A percentile compares a stretch with the other conserved stretches of the same genome.
Conservation (phyloP, 2,888 invertebrate genomes). For the Eupithecia dodoneata region DNA sequence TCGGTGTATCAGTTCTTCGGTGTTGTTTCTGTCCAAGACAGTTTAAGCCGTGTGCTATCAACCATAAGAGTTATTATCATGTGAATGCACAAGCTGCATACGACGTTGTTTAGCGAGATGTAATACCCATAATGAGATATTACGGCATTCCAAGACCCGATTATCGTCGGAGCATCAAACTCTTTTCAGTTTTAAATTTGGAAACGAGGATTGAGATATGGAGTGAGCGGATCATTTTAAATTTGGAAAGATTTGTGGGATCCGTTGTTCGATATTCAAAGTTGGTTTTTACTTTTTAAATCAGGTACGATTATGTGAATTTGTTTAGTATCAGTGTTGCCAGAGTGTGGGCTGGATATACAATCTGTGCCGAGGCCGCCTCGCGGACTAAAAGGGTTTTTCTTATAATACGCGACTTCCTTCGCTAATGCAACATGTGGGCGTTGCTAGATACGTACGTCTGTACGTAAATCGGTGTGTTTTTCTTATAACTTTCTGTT, state of each 20-base stretch:
- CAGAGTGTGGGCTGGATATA: slow-evolving; percentile 72
- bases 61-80: slow-evolving; percentile 59
- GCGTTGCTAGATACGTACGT: slow-evolving; percentile 52
- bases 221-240: slow-evolving; percentile 74
- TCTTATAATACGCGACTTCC: slow-evolving; percentile 60
- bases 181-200: slow-evolving; percentile 79
- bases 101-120: slow-evolving; percentile 56
- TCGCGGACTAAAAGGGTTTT: slow-evolving; percentile 49
- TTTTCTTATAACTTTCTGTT: slow-evolving; percentile 48
- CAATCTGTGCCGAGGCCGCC: slow-evolving; percentile 70
- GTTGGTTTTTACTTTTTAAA: slow-evolving; percentile 38
- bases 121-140: slow-evolving; percentile 73
- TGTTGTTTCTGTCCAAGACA: slow-evolving; percentile 48
- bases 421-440: slow-evolving; percentile 57
- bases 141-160: slow-evolving; percentile 76
- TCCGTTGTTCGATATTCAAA: slow-evolving; percentile 54
- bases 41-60: slow-evolving; percentile 54
- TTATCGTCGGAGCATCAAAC: slow-evolving; percentile 78
- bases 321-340: slow-evolving; percentile 60
- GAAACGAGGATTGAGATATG: slow-evolving; percentile 76
- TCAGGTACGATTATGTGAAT: slow-evolving; percentile 52
- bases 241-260: slow-evolving; percentile 72
- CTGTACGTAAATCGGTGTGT: slow-evolving; percentile 45
- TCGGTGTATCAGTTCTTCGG: slow-evolving; percentile 49
- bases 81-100: slow-evolving; percentile 52